phyloP scores from a whole-genome alignment of 2,113 vertebrate species.

The Galemys pyrenaicus region DNA sequence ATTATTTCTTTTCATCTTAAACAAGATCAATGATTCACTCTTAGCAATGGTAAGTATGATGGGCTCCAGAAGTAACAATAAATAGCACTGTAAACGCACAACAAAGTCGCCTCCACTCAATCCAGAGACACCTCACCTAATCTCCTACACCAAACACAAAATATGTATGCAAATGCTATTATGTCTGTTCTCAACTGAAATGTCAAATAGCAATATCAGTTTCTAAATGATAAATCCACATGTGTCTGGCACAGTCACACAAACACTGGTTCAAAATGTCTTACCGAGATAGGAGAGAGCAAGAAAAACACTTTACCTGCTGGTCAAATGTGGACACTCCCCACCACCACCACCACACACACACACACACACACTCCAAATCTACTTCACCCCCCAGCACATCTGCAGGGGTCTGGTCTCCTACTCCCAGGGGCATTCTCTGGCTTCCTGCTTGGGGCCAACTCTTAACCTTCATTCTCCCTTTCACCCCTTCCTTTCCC shows the following conservation, averaged over 20 bases:
- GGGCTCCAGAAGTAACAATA: not conserved
- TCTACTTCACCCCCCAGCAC: not conserved
- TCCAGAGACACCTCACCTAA: not conserved
- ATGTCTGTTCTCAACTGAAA: not conserved
- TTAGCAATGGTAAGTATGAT: not conserved
- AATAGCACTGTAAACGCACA: not conserved
- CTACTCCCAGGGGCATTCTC: too few species aligned
- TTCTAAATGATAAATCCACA: not conserved
- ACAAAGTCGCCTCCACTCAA: not conserved
- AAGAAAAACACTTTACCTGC: slow-evolving; percentile 24
- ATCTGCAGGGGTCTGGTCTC: not conserved
- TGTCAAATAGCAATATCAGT: not conserved
- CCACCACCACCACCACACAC: not conserved
- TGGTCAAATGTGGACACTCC: not conserved
- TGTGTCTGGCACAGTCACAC: not conserved
- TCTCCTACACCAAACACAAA: not conserved
- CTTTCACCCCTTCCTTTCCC: not conserved
- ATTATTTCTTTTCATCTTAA: slow-evolving; percentile 13
- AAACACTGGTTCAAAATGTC: not conserved
- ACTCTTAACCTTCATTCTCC: not conserved
- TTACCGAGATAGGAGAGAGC: not conserved
- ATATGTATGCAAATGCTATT: not conserved
- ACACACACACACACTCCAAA: not conserved
- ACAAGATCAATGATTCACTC: not conserved
- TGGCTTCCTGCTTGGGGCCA: not conserved